Conservation (phyloP, 2,797 vertebrate species). For the Lepidocolaptes lacrymiger region DNA sequence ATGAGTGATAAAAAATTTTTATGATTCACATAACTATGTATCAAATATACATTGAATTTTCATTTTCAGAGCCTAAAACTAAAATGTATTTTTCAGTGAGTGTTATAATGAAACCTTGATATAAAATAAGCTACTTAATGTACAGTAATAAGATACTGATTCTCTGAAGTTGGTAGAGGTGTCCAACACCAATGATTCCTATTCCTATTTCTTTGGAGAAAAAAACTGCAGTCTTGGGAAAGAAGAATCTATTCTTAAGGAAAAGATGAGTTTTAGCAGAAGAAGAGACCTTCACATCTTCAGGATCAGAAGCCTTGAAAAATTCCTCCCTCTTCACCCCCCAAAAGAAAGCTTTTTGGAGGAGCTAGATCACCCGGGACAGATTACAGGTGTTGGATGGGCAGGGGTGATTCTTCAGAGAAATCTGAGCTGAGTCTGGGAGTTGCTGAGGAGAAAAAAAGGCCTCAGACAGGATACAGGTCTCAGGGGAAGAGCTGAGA, state of each 20-base stretch:
- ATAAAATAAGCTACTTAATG: neutral
- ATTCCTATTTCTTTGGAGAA: neutral
- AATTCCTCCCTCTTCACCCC: neutral
- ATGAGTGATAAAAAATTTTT: neutral
- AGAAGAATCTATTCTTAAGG: neutral
- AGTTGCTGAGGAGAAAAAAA: neutral
- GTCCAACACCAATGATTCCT: neutral
- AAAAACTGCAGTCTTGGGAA: neutral
- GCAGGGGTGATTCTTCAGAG: neutral
- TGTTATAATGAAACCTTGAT: neutral
- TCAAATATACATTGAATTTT: neutral
- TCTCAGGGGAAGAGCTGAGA: neutral
- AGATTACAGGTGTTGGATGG: neutral
- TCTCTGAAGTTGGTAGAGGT: neutral
- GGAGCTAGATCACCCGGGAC: neutral
- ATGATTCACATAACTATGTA: neutral
- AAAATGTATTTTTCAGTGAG: neutral
- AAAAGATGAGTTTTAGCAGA: neutral
- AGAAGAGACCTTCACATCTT: neutral
- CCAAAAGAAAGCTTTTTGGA: neutral
- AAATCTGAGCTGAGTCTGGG: neutral
- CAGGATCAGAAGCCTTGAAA: neutral
- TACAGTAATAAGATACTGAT: neutral
- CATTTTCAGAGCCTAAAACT: neutral
- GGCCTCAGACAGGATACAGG: neutral